phyloP scores from a whole-genome alignment of 2,888 invertebrate genomes.

The Mayetiola destructor region DNA sequence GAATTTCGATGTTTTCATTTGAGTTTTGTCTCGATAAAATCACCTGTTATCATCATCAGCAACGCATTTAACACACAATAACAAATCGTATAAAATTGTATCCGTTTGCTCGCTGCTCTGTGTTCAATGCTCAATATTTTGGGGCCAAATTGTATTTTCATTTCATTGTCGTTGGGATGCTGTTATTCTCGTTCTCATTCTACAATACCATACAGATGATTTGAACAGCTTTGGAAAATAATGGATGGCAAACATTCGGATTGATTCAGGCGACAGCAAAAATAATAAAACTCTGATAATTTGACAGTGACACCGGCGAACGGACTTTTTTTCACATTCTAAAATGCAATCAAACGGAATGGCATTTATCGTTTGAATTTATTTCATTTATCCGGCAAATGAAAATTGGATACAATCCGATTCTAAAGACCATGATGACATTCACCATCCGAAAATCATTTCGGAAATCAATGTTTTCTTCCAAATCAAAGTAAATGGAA shows the following conservation, averaged over 20 bases:
- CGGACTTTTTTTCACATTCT: too few species aligned
- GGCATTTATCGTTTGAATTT: too few species aligned
- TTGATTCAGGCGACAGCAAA: neutral
- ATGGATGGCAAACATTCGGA: neutral
- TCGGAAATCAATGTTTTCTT: too few species aligned
- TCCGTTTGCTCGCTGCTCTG: neutral
- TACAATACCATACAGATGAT: too few species aligned
- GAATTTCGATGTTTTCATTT: neutral
- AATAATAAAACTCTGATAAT: neutral
- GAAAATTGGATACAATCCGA: too few species aligned
- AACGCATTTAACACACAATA: slow-evolving; percentile 2
- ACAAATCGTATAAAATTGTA: slow-evolving; percentile 12
- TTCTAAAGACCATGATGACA: too few species aligned
- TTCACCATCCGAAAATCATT: too few species aligned
- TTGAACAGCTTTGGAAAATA: neutral
- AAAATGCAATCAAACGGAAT: too few species aligned
- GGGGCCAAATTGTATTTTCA: neutral
- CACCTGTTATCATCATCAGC: neutral
- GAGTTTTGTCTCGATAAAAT: neutral
- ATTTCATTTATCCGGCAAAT: too few species aligned
- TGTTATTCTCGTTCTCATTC: too few species aligned
- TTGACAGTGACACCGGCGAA: slow-evolving; percentile 12
- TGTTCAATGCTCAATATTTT: neutral
- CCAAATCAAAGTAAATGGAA: too few species aligned
- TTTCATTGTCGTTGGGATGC: too few species aligned